Evolutionary conservation across 2,797 vertebrate genomes (phyloP), one percentile per base, ranked within the genome.

Genomic region (Etheostoma perlongum): DNA sequence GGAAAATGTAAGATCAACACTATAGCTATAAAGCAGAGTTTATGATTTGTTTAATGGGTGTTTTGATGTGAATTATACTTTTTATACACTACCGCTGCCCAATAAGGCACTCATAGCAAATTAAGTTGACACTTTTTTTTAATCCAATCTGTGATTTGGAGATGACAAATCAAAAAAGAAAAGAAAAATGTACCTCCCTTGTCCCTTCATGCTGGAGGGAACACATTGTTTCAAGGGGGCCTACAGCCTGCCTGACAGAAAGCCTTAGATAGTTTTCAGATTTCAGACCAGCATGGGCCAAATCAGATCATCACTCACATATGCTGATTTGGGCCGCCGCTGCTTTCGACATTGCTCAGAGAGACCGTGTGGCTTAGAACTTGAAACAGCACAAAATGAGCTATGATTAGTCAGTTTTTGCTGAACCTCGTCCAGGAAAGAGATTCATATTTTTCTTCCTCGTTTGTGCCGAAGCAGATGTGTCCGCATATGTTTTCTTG

Each of bases 61-160:
- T 92, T 95, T 95, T 93, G 92, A 95, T 95, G 93, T 94, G 93
- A 95, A 95, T 94, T 95, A 93, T 94, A 95, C 89, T 93, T 95
- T 94, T 95, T 93, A 94, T 91, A 94, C 92, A 93, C 92, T 92
- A 75, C 88, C 51, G 83, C 93, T 93, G 85, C 95, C 94, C 95
- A 95, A 94, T 92, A 91, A 93, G 92, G 92, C 94, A 94, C 94
- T 96, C 91, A 90, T 87, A 82, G 93, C 88, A 95, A 95, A 95
- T 94, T 82, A 94, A 92, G 90, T 88, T 71, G 84, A 89, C 67
- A 84, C 81, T 10, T 11, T 40, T 88, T 90, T 95, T 94, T 93
- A 90, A 95, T 95, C 86, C 89, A 94, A 94, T 94, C 87, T 93
- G 82, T 81, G 90, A 93, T 93, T 92, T 87, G 85, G 83, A 83